Percentiles rank a stretch among this genome's conserved stretches.
phyloP scores from a whole-genome alignment of 2,888 invertebrate genomes.

The Ptychoptera contaminata region DNA sequence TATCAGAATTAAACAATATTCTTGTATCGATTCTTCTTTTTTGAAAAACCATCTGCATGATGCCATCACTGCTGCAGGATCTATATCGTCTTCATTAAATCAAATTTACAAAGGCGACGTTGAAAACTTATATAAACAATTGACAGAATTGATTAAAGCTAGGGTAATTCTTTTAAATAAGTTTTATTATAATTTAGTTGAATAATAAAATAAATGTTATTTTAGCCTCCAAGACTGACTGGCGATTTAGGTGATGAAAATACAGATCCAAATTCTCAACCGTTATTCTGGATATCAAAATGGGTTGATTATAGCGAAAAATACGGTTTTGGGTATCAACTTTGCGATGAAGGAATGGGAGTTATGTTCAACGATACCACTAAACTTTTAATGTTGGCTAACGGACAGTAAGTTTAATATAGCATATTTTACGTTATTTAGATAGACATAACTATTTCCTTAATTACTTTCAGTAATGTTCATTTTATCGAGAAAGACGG shows the following conservation, averaged over 20 bases:
- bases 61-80: constrained; percentile 30
- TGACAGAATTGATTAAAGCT: constrained; percentile 23
- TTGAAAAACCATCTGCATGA: constrained; percentile 30
- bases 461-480: constrained; percentile 51
- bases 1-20: too few relatives aligned
- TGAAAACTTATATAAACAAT: constrained; percentile 25
- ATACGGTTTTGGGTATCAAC: constrained; percentile 97
- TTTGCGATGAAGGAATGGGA: constrained; percentile 96
- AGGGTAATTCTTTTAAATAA: constrained; percentile 18
- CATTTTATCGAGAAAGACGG: constrained; percentile 92
- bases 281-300: constrained; percentile 94
- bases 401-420: constrained; percentile 58
- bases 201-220: background rate
- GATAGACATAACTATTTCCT: too few relatives aligned
- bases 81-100: constrained; percentile 24
- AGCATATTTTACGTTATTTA: too few relatives aligned
- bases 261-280: constrained; percentile 88
- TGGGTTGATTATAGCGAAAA: constrained; percentile 99
- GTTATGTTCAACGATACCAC: constrained; percentile 98
- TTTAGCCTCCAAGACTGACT: constrained; percentile 34
- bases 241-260: constrained; percentile 60
- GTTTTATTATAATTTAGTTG: background rate
- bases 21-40: constrained; percentile 27
- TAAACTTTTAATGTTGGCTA: constrained; percentile 80
- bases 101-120: constrained; percentile 28